Conservation (phyloP, 2,888 invertebrate species). For the Andrena minutula region DNA sequence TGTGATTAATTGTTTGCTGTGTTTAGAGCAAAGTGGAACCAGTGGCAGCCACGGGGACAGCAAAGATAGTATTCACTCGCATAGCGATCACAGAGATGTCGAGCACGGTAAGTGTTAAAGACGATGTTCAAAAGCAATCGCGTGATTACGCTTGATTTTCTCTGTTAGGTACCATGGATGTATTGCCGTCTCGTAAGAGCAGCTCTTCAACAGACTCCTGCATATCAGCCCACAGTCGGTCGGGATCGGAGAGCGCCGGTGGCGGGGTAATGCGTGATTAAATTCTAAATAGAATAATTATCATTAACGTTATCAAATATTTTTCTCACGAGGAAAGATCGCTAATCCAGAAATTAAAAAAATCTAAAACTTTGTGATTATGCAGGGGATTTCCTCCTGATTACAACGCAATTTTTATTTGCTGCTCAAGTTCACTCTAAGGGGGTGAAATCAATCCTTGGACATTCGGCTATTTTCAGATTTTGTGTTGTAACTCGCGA, state of each 20-base stretch:
- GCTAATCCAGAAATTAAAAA: too few species aligned
- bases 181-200: conserved; percentile 86
- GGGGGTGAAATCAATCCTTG: too few species aligned
- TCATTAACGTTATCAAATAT: background rate
- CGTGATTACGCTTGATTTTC: conserved; percentile 10
- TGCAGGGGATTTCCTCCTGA: too few species aligned
- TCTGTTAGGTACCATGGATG: conserved; percentile 75
- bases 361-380: too few species aligned
- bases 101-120: conserved; percentile 76
- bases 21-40: conserved; percentile 81
- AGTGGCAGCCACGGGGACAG: conserved; percentile 82
- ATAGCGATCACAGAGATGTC: conserved; percentile 80
- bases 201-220: conserved; percentile 88
- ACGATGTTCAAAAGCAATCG: background rate
- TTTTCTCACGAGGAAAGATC: too few species aligned
- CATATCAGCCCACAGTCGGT: conserved; percentile 87
- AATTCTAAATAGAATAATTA: conserved; percentile 6
- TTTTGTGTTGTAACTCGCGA: too few species aligned
- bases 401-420: too few species aligned
- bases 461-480: too few species aligned
- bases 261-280: conserved; percentile 78
- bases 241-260: conserved; percentile 86
- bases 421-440: too few species aligned
- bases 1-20: conserved; percentile 18
- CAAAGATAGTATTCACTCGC: conserved; percentile 83